These are phyloP conservation scores for Orthonyx spaldingii DNA, from an alignment of 2,113 vertebrate species.

Conservation along the genomic window DNA sequence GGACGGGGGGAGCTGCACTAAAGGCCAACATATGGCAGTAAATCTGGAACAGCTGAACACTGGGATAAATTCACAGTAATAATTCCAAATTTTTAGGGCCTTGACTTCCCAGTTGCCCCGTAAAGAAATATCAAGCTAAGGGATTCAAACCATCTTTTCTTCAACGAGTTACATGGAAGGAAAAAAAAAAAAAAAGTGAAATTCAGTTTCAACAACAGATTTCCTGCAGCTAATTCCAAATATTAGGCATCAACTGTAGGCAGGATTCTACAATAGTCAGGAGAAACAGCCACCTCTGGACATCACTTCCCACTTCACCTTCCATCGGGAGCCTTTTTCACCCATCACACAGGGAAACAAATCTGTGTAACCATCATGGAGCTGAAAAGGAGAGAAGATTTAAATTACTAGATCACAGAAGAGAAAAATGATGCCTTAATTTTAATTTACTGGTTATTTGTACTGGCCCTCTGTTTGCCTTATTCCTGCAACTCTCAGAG, in stretches of 20 bases:
- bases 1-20: not conserved
- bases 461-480: not conserved
- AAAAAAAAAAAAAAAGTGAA: not conserved
- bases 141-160: not conserved
- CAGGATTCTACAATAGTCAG: not conserved
- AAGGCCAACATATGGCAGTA: slow-evolving; percentile 41
- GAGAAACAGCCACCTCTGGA: not conserved
- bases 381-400: not conserved
- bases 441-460: not conserved
- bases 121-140: not conserved
- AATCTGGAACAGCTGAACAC: slow-evolving; percentile 32
- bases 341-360: not conserved
- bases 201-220: not conserved
- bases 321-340: not conserved
- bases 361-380: not conserved
- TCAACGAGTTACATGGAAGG: fast-evolving
- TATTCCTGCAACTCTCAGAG: not conserved
- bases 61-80: slow-evolving; percentile 1
- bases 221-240: not conserved
- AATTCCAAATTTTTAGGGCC: not conserved
- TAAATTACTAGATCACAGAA: not conserved
- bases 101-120: not conserved
- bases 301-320: not conserved
- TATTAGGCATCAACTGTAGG: not conserved
- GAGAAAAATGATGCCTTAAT: not conserved